A percentile compares a stretch with the other conserved stretches of the same genome.
Conservation (phyloP, 2,888 invertebrate species). For the Germaria angustata region DNA sequence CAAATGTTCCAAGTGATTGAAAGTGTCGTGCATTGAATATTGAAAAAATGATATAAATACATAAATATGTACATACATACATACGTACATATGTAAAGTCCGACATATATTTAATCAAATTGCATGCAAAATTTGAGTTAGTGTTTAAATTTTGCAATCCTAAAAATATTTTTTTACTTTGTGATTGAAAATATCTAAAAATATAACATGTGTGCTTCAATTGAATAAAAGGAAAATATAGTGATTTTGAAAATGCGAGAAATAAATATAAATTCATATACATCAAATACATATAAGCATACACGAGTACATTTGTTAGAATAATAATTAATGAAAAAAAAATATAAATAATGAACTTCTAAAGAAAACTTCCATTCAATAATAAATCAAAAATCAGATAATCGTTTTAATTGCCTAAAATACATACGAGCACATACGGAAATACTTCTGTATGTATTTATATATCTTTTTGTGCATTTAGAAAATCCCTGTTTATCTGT, state of each 20-base stretch:
- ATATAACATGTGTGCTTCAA: slow-evolving; percentile 69
- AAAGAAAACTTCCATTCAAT: background rate
- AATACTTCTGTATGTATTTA: background rate
- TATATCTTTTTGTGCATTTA: slow-evolving; percentile 24
- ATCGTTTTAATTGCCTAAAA: background rate
- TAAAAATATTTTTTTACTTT: slow-evolving; percentile 75
- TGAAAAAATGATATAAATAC: background rate
- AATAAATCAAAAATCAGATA: background rate
- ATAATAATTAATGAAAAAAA: background rate
- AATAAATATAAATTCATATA: background rate
- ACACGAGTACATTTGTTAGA: background rate
- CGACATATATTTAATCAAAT: background rate
- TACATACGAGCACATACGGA: background rate
- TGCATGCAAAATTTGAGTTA: slow-evolving; percentile 69
- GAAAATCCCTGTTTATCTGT: slow-evolving; percentile 66
- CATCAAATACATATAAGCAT: background rate
- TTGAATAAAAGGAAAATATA: slow-evolving; percentile 68
- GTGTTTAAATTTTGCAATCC: slow-evolving; percentile 76
- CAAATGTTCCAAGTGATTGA: slow-evolving; percentile 43
- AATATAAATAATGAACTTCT: background rate
- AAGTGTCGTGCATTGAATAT: slow-evolving; percentile 34
- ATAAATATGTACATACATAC: background rate
- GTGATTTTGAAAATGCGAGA: background rate
- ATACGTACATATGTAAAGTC: background rate
- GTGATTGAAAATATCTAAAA: slow-evolving; percentile 68